These are phyloP conservation scores for Neodon shergylaensis DNA, from an alignment of 2,113 vertebrate genomes.

Conservation along the genomic window DNA sequence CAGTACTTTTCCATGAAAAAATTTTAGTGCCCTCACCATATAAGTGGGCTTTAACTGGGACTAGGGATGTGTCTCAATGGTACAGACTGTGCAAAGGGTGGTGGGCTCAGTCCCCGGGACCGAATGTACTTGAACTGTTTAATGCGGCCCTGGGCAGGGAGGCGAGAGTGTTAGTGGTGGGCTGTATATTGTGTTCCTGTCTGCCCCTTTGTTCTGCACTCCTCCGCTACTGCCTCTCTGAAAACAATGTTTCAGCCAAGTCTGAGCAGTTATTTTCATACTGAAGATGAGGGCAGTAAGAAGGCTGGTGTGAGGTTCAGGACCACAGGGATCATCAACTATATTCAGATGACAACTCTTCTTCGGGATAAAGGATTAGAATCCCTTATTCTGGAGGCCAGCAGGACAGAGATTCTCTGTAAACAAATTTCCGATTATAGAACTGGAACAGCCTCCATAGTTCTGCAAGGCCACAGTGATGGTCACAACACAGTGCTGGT, in stretches of 20 bases:
- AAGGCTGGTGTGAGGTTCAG: neutral
- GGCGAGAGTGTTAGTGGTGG: neutral
- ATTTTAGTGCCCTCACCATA: neutral
- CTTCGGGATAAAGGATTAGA: neutral
- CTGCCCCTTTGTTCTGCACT: neutral
- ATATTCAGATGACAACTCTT: neutral
- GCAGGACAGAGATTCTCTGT: neutral
- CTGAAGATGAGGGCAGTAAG: neutral
- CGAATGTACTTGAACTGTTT: neutral
- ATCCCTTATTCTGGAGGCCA: neutral
- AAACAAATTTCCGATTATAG: neutral
- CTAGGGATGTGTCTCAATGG: neutral
- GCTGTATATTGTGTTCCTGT: neutral
- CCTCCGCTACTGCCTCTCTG: neutral
- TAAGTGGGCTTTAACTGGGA: neutral
- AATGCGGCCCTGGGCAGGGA: neutral
- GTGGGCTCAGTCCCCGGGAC: too few relatives aligned
- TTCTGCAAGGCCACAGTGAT: neutral
- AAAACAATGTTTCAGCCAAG: neutral
- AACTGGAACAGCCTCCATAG: neutral
- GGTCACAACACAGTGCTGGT: neutral
- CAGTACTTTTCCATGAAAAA: constrained; percentile 29
- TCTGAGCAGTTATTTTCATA: neutral
- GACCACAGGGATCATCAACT: neutral
- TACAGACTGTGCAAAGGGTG: too few relatives aligned